A percentile compares a stretch with the other conserved stretches of the same genome.
phyloP scores from a whole-genome alignment of 2,797 vertebrate genomes.

The Eremophila alpestris region DNA sequence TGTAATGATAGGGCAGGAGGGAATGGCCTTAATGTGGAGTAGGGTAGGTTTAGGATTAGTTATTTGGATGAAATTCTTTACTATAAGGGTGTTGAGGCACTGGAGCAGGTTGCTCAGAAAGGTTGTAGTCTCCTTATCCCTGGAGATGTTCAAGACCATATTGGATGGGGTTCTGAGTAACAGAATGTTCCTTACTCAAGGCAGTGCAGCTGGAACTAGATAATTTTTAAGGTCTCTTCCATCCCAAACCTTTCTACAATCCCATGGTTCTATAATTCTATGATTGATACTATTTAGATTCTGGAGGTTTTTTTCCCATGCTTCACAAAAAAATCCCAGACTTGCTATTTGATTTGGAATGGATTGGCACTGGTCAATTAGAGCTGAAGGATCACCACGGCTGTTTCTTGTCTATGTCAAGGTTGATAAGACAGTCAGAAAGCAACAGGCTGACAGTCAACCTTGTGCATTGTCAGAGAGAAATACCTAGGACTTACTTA shows the following conservation, averaged over 20 bases:
- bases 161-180: not conserved
- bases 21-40: not conserved
- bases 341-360: not conserved
- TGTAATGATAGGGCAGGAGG: not conserved
- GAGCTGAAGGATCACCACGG: not conserved
- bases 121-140: not conserved
- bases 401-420: not conserved
- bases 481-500: not conserved
- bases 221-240: not conserved
- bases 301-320: not conserved
- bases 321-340: not conserved
- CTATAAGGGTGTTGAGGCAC: not conserved
- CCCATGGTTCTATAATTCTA: not conserved
- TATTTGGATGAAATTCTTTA: not conserved
- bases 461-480: not conserved
- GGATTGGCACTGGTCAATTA: not conserved
- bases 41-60: not conserved
- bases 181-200: rapidly evolving
- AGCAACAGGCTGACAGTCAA: not conserved
- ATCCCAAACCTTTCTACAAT: not conserved
- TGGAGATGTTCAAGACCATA: not conserved
- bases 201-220: not conserved
- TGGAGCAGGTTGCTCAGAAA: not conserved
- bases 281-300: not conserved
- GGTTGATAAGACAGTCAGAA: not conserved